phyloP scores from a whole-genome alignment of 2,797 vertebrate genomes.

The Orientallactaga sibirica region DNA sequence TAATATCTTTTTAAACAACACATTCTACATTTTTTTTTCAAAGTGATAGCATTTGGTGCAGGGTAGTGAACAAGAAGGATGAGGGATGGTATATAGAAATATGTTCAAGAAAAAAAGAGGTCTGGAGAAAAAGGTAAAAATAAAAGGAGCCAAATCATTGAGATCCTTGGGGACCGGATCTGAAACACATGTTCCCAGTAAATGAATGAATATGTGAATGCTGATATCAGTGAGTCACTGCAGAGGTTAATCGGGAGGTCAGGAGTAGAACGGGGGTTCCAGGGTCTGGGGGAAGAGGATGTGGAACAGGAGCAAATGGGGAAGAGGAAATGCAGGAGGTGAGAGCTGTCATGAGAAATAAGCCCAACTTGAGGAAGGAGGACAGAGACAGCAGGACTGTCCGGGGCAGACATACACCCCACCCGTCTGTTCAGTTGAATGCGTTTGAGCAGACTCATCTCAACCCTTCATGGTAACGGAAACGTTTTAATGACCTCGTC shows the following conservation, averaged over 20 bases:
- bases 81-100: background rate
- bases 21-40: background rate
- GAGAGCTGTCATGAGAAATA: background rate
- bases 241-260: background rate
- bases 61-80: background rate
- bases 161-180: background rate
- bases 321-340: too few species aligned
- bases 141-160: slow-evolving; percentile 4
- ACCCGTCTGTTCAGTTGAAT: background rate
- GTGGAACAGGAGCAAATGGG: accelerated
- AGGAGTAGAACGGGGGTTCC: background rate
- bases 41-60: background rate
- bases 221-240: slow-evolving; percentile 1
- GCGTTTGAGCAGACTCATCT: background rate
- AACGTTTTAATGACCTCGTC: slow-evolving; percentile 84
- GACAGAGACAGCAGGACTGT: background rate
- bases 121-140: background rate
- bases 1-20: background rate
- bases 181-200: slow-evolving; percentile 14
- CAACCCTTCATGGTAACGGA: background rate
- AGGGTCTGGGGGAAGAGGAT: too few species aligned
- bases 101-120: background rate
- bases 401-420: accelerated
- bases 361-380: background rate
- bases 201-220: background rate